Conservation (phyloP, 2,797 vertebrate genomes). For the Phataginus tetradactyla region DNA sequence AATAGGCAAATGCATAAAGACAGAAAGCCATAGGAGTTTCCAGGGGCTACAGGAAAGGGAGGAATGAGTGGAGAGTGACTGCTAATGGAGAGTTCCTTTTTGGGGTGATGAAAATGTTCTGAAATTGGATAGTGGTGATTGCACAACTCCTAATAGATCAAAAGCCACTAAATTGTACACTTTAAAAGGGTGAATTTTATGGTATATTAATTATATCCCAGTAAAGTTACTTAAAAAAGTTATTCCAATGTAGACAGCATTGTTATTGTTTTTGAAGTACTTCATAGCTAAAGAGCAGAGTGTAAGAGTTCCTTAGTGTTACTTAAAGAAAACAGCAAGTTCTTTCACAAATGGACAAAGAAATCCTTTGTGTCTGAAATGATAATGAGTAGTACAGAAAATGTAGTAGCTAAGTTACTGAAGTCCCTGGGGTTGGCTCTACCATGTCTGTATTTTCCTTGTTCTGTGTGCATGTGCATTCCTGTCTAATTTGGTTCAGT, state of each 20-base stretch:
- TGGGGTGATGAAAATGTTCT: background rate
- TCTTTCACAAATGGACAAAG: constrained; percentile 34
- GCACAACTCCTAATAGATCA: background rate
- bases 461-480: background rate
- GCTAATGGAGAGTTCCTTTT: background rate
- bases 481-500: background rate
- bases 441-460: background rate
- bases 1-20: constrained; percentile 4
- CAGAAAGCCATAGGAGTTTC: constrained; percentile 1
- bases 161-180: background rate
- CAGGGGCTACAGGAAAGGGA: background rate
- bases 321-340: constrained; percentile 16
- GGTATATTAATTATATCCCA: background rate
- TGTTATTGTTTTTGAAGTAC: constrained; percentile 25
- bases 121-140: background rate
- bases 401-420: background rate
- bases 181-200: constrained; percentile 25
- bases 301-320: background rate
- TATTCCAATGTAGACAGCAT: background rate
- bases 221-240: background rate
- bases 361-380: constrained; percentile 33
- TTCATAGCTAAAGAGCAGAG: constrained; percentile 4
- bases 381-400: constrained; percentile 2
- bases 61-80: background rate
- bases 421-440: background rate